Conservation (phyloP, 2,113 vertebrate genomes). For the Pongo abelii region DNA sequence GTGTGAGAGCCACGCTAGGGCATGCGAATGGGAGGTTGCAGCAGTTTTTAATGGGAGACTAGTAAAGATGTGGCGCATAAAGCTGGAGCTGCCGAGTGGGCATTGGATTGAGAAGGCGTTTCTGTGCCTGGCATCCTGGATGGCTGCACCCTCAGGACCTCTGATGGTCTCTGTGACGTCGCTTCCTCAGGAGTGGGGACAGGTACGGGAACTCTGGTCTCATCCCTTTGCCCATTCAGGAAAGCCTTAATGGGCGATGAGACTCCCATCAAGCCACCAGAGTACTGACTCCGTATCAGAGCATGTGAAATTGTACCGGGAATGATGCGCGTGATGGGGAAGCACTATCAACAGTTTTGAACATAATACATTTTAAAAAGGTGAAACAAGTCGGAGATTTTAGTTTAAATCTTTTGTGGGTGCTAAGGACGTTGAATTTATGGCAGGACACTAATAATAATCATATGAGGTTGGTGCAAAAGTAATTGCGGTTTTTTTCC, state of each 20-base stretch:
- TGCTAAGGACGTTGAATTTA: background rate
- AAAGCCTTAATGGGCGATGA: background rate
- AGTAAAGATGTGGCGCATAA: background rate
- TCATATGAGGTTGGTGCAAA: background rate
- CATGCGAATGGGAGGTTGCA: background rate
- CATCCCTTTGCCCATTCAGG: background rate
- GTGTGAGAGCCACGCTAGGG: background rate
- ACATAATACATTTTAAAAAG: background rate
- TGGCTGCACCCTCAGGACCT: too few relatives aligned
- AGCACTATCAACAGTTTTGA: background rate
- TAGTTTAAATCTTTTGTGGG: background rate
- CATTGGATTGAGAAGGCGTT: background rate
- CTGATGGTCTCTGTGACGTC: background rate
- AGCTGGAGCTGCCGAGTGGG: background rate
- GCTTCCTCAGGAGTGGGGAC: background rate
- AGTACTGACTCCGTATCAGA: background rate
- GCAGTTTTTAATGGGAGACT: background rate
- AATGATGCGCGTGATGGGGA: background rate
- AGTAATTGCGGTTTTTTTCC: too few relatives aligned
- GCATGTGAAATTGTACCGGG: background rate
- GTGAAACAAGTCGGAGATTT: background rate
- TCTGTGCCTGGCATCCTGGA: background rate
- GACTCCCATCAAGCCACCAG: background rate
- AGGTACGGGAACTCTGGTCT: background rate
- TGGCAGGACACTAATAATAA: constrained; percentile 7